A percentile compares a stretch with the other conserved stretches of the same genome.
Conservation (phyloP, 2,888 invertebrate genomes). For the Aricia artaxerxes region DNA sequence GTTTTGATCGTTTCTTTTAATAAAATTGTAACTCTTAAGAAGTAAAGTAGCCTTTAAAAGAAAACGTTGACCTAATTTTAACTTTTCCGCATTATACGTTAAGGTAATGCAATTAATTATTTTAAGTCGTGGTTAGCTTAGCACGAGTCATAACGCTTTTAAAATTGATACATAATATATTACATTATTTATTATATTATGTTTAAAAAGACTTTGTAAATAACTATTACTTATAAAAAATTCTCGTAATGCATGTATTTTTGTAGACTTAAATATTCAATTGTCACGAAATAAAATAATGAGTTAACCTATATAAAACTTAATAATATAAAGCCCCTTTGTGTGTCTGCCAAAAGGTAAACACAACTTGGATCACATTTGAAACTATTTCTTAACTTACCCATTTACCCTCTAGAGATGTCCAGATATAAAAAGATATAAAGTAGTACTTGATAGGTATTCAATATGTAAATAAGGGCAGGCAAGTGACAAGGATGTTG, state of each 20-base stretch:
- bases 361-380: not conserved
- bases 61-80: slow-evolving; percentile 15
- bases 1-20: slow-evolving; percentile 12
- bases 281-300: too few relatives aligned
- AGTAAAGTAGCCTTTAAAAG: slow-evolving; percentile 17
- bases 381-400: not conserved
- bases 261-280: too few relatives aligned
- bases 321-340: too few relatives aligned
- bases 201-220: too few relatives aligned
- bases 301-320: too few relatives aligned
- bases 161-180: too few relatives aligned
- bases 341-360: not conserved
- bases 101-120: not conserved
- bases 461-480: slow-evolving; percentile 21
- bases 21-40: not conserved
- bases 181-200: too few relatives aligned
- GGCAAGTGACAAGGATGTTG: slow-evolving; percentile 4
- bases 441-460: not conserved
- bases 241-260: too few relatives aligned
- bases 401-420: not conserved
- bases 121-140: not conserved
- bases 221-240: too few relatives aligned
- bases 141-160: too few relatives aligned
- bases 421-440: not conserved
- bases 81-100: not conserved